Conservation (phyloP, 2,797 vertebrate species). For the Gouania willdenowi region DNA sequence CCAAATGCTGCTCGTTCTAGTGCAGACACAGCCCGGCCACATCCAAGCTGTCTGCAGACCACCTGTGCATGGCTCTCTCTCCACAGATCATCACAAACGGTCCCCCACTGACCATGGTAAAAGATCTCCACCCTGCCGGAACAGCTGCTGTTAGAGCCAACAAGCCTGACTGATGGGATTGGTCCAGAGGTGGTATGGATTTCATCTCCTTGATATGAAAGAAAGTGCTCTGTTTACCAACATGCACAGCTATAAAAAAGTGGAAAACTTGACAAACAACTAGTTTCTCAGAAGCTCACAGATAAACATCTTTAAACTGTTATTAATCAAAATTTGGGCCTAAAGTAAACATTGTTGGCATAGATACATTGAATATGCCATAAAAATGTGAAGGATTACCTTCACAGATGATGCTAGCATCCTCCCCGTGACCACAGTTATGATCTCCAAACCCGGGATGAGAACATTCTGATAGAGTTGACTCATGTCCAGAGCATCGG, state of each 20-base stretch:
- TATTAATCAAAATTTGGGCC: too few species aligned
- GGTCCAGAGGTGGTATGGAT: too few species aligned
- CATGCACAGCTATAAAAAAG: too few species aligned
- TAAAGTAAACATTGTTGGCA: too few species aligned
- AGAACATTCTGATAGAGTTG: slow-evolving; percentile 20
- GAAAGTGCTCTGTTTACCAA: too few species aligned
- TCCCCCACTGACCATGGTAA: slow-evolving; percentile 50
- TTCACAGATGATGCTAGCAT: slow-evolving; percentile 45
- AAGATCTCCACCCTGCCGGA: slow-evolving; percentile 60
- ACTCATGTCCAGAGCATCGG: slow-evolving; percentile 30
- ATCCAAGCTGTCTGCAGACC: slow-evolving; percentile 58
- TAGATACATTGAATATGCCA: too few species aligned
- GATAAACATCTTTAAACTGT: too few species aligned
- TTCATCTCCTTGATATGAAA: too few species aligned
- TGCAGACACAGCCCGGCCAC: slow-evolving; percentile 39
- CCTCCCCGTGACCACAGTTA: slow-evolving; percentile 33
- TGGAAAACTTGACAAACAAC: too few species aligned
- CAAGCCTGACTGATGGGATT: slow-evolving; percentile 44
- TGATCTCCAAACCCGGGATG: slow-evolving; percentile 30
- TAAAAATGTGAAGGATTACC: neutral
- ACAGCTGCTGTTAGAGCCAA: slow-evolving; percentile 32
- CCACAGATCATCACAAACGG: slow-evolving; percentile 53
- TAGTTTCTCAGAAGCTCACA: too few species aligned
- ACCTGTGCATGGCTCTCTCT: slow-evolving; percentile 38
- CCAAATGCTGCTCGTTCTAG: slow-evolving; percentile 17